phyloP scores from a whole-genome alignment of 2,113 vertebrate genomes.

The Eulemur rufifrons region DNA sequence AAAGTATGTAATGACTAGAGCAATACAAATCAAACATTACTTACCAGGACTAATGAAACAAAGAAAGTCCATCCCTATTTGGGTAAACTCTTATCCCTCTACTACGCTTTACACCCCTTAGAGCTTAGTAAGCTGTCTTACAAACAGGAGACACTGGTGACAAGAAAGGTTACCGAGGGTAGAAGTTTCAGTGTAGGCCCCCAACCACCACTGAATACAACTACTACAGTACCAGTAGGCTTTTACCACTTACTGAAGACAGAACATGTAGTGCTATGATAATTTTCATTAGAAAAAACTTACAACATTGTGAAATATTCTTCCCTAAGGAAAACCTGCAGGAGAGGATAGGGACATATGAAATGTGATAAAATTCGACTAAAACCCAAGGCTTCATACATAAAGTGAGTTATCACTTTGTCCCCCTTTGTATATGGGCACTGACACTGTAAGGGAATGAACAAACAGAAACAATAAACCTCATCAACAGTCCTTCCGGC shows the following conservation, averaged over 20 bases:
- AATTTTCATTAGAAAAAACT: background rate
- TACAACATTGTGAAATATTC: background rate
- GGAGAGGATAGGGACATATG: background rate
- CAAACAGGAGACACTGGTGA: background rate
- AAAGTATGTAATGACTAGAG: background rate
- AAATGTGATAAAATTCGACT: background rate
- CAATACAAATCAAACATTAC: background rate
- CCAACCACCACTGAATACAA: background rate
- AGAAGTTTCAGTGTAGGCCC: background rate
- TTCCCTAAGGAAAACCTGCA: background rate
- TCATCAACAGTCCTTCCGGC: slow-evolving; percentile 31
- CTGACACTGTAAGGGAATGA: slow-evolving; percentile 12
- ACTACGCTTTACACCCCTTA: background rate
- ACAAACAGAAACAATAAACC: background rate
- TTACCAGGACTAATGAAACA: background rate
- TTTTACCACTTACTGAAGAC: background rate
- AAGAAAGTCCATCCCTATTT: background rate
- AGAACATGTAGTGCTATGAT: background rate
- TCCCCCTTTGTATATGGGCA: background rate
- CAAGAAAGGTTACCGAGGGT: background rate
- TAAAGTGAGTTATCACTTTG: background rate
- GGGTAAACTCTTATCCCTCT: background rate
- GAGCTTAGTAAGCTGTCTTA: background rate
- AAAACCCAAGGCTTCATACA: slow-evolving; percentile 27
- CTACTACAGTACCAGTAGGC: background rate